A percentile compares a stretch with the other conserved stretches of the same genome.
These are phyloP conservation scores for Hemiscyllium ocellatum DNA, from an alignment of 2,113 vertebrate species.

Conservation along the genomic window DNA sequence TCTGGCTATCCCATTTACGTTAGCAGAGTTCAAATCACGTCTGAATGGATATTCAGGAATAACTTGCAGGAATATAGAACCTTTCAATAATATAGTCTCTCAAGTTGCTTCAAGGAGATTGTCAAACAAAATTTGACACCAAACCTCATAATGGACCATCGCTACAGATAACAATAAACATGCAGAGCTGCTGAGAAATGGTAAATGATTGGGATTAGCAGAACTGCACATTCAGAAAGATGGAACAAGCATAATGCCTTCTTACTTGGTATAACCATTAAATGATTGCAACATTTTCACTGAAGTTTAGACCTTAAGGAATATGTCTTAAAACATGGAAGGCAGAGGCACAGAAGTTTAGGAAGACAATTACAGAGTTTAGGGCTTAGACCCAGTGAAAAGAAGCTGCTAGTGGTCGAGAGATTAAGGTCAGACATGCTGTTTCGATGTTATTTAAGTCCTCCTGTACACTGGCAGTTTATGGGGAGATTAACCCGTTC, in stretches of 20 bases:
- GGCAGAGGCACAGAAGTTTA: neutral
- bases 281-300: no score
- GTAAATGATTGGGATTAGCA: no score
- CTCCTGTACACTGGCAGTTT: no score
- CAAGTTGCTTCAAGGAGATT: neutral
- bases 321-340: neutral
- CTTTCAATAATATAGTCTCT: neutral
- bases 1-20: neutral
- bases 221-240: no score
- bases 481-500: no score
- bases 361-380: neutral
- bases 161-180: no score
- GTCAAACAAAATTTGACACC: neutral
- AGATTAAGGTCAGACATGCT: neutral
- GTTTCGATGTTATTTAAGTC: no score
- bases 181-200: no score
- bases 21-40: neutral
- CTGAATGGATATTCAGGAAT: neutral
- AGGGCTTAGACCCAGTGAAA: no score
- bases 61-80: neutral
- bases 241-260: no score
- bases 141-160: neutral
- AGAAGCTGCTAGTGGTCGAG: neutral
- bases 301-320: neutral
- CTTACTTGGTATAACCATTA: no score